Conservation (phyloP, 2,797 vertebrate genomes). For the Syndactyla subalaris region DNA sequence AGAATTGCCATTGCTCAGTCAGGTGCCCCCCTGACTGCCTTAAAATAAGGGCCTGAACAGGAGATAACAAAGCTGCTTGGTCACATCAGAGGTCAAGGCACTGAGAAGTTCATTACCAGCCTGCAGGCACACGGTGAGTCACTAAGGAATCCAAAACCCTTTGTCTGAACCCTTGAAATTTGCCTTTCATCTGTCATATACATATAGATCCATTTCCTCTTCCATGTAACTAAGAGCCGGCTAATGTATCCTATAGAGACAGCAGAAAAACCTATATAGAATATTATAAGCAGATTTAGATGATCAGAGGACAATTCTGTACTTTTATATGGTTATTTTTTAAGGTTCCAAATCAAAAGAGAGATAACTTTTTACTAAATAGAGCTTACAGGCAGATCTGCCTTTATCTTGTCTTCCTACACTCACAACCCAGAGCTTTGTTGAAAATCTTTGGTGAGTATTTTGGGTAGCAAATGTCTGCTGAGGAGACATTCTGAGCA, state of each 20-base stretch:
- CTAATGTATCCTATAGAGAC: background rate
- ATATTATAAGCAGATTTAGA: background rate
- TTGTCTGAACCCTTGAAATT: background rate
- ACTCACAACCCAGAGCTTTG: background rate
- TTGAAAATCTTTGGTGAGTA: conserved; percentile 50
- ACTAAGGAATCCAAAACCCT: background rate
- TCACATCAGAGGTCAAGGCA: background rate
- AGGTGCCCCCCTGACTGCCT: background rate
- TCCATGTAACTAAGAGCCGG: background rate
- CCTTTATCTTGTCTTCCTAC: conserved; percentile 48
- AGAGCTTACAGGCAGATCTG: conserved; percentile 36
- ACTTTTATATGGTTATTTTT: conserved; percentile 61
- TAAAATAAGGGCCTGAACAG: background rate
- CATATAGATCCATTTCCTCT: background rate
- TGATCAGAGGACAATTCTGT: background rate
- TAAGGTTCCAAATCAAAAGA: conserved; percentile 55
- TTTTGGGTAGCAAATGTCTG: conserved; percentile 63
- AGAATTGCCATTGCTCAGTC: background rate
- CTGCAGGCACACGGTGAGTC: background rate
- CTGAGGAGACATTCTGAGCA: conserved; percentile 48
- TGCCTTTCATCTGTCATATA: background rate
- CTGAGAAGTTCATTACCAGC: background rate
- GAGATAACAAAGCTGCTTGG: fast-evolving
- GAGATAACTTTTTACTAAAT: conserved; percentile 41
- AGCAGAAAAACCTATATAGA: background rate